Conservation (phyloP, 2,797 vertebrate species). For the Sparus aurata region DNA sequence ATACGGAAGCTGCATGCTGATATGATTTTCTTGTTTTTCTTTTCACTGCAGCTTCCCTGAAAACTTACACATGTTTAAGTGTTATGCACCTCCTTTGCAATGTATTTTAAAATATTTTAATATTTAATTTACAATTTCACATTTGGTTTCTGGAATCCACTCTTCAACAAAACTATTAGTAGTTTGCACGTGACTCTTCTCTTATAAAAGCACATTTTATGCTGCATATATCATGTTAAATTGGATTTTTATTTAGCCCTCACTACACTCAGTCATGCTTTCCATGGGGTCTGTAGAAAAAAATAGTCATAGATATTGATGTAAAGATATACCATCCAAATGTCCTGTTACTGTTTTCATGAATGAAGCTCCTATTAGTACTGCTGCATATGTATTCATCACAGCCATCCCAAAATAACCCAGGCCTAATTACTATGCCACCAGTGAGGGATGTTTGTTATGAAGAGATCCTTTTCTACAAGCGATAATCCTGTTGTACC, state of each 20-base stretch:
- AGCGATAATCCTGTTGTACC: conserved; percentile 43
- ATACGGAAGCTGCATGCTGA: neutral
- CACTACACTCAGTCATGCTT: conserved; percentile 34
- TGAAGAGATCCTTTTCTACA: conserved; percentile 54
- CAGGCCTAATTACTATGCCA: conserved; percentile 66
- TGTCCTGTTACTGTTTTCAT: conserved; percentile 56
- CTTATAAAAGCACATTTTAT: conserved; percentile 11
- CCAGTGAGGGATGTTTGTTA: conserved; percentile 56
- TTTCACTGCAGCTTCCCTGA: conserved; percentile 13
- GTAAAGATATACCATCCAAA: conserved; percentile 62
- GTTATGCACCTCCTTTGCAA: neutral
- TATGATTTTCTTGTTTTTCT: conserved; percentile 23
- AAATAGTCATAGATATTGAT: conserved; percentile 61
- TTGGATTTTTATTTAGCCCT: conserved; percentile 30
- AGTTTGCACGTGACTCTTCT: conserved; percentile 24
- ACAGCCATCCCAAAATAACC: conserved; percentile 64
- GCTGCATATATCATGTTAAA: conserved; percentile 15
- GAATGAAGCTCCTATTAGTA: conserved; percentile 65
- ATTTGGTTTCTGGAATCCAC: conserved; percentile 14
- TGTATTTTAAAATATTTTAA: conserved; percentile 39
- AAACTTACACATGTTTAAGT: conserved; percentile 19
- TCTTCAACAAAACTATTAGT: conserved; percentile 10
- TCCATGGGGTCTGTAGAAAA: conserved; percentile 37
- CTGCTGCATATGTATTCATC: conserved; percentile 65
- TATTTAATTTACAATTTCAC: conserved; percentile 27